Evolutionary conservation across 2,113 vertebrate genomes (phyloP), one percentile per base, ranked within the genome.

Genomic region (Petromus typicus): DNA sequence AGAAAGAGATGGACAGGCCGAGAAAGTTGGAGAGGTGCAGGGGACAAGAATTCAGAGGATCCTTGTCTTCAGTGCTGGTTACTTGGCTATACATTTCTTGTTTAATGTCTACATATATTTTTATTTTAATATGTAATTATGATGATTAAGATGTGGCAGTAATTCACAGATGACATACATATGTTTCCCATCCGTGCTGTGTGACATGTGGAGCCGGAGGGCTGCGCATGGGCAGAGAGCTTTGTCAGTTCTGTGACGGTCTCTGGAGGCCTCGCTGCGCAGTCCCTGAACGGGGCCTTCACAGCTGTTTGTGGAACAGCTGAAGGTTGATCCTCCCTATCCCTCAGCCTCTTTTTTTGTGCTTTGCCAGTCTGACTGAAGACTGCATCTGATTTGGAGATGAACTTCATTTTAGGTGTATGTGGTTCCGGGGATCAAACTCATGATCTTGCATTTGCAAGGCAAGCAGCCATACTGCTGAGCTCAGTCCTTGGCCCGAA

Each of bases 311-410:
- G 45, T 40, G 45, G 34, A 13, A 25, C 59, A 14, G 3, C 14
- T 27, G n/a, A 23, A 6, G 2, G 2, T 3, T 1, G 57, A 56
- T 0, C 14, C n/a, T 37, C 16, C 0, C 32, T 34, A 17, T 32
- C 10, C 16, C 34, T n/a, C 12, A 2, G 1, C 17, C 14, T 22
- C 56, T 63, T 67, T 17, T 56, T 56, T 43, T 8, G 7, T 2
- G 34, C 11, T n/a, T 45, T 45, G 16, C 14, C 48, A 23, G 78
- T 7, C 18, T 13, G 2, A 20, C 4, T 13, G 64, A 61, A 40
- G 63, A 16, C 43, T 16, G 66, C 16, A 13, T 18, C 20, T 32
- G 59, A 16, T 13, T 89, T 85, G n/a, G 27, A 51, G 48, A 10
- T 51, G 48, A 10, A 51, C 48, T 51, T 51, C 10, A 51, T 51